Conservation (phyloP, 2,113 vertebrate genomes). For the Rhadina sibilatrix region DNA sequence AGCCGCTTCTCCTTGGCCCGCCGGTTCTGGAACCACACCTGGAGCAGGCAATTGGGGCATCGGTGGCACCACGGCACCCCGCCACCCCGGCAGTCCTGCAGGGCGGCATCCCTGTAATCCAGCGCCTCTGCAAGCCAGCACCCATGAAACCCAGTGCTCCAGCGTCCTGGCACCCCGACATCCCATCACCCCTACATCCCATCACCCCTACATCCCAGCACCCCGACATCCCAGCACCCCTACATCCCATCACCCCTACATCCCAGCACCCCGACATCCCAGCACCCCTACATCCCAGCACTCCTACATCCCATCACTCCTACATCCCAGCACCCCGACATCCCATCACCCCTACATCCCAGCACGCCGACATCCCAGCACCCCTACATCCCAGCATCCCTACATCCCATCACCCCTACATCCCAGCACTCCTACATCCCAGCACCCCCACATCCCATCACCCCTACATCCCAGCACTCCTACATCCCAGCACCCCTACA, state of each 20-base stretch:
- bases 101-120: background rate
- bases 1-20: conserved; percentile 95
- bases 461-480: fast-evolving
- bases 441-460: too few species aligned
- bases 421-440: too few species aligned
- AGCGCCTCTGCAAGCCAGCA: background rate
- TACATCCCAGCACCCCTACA: background rate
- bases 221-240: too few species aligned
- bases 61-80: fast-evolving
- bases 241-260: too few species aligned
- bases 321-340: background rate
- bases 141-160: background rate
- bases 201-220: too few species aligned
- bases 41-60: background rate
- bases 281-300: background rate
- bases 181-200: too few species aligned
- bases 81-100: fast-evolving
- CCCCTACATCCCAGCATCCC: background rate
- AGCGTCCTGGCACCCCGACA: too few species aligned
- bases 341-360: too few species aligned
- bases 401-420: too few species aligned
- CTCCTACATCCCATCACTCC: fast-evolving
- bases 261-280: too few species aligned
- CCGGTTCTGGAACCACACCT: conserved; percentile 99
- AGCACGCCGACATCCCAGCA: background rate